These are phyloP conservation scores for Clivina fossor DNA, from an alignment of 2,888 invertebrate genomes.

Conservation along the genomic window DNA sequence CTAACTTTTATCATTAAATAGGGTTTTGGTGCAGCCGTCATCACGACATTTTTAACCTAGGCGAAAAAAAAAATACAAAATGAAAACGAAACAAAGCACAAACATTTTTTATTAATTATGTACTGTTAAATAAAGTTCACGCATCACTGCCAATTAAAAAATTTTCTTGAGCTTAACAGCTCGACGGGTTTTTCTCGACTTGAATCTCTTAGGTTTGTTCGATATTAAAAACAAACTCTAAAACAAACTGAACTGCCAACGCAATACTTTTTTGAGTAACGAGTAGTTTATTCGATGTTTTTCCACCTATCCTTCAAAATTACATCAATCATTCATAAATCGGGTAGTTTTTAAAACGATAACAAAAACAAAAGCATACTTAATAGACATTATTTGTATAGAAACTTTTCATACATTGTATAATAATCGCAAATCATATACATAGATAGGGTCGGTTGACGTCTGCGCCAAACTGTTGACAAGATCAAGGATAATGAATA, in stretches of 20 bases:
- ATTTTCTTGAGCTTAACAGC: slow-evolving; percentile 1
- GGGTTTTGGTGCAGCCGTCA: slow-evolving; percentile 9
- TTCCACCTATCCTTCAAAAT: not conserved
- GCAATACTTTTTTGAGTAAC: slow-evolving; percentile 28
- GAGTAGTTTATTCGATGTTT: slow-evolving; percentile 10
- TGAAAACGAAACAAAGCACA: slow-evolving; percentile 7
- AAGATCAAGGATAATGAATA: slow-evolving; percentile 10
- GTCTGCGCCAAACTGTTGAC: not conserved
- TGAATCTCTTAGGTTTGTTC: slow-evolving; percentile 1
- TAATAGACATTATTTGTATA: not conserved
- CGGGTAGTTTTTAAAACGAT: too few relatives aligned
- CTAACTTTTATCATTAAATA: not conserved
- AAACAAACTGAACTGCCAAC: slow-evolving; percentile 22
- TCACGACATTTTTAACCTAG: not conserved
- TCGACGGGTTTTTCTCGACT: not conserved
- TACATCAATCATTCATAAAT: not conserved
- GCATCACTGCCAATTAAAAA: slow-evolving; percentile 9
- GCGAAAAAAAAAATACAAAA: not conserved
- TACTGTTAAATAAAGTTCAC: not conserved
- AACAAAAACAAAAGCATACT: not conserved
- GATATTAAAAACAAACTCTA: not conserved
- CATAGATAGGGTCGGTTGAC: not conserved
- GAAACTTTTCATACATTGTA: not conserved
- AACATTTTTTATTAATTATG: slow-evolving; percentile 16
- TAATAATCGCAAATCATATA: too few relatives aligned